Evolutionary conservation across 1,140 invertebrate species (phyloP).

Genomic region (silkworm (Bombyx mori)): ASM3026992v2 NC_085118.1:8754001-8754500

Average conservation of each 20-base stretch:
- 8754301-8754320: too few species aligned
- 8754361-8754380: too few species aligned
- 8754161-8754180: slow-evolving; percentile 73
- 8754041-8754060: slow-evolving; percentile 72
- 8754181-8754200: slow-evolving; percentile 79
- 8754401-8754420: too few species aligned
- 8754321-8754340: too few species aligned
- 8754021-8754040: slow-evolving; percentile 77
- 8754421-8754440: too few species aligned
- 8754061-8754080: slow-evolving; percentile 71
- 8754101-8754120: slow-evolving; percentile 71
- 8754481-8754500: too few species aligned
- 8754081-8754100: slow-evolving; percentile 70
- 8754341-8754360: too few species aligned
- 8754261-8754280: slow-evolving; percentile 80
- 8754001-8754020: slow-evolving; percentile 81
- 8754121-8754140: slow-evolving; percentile 69
- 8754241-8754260: slow-evolving; percentile 88
- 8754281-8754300: too few species aligned
- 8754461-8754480: too few species aligned
- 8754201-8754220: slow-evolving; percentile 84
- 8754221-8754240: slow-evolving; percentile 84
- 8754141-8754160: slow-evolving; percentile 59
- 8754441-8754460: too few species aligned
- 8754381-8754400: too few species aligned